Conservation (phyloP, 2,113 vertebrate genomes). For the Cyphomyrus plagiostoma region DNA sequence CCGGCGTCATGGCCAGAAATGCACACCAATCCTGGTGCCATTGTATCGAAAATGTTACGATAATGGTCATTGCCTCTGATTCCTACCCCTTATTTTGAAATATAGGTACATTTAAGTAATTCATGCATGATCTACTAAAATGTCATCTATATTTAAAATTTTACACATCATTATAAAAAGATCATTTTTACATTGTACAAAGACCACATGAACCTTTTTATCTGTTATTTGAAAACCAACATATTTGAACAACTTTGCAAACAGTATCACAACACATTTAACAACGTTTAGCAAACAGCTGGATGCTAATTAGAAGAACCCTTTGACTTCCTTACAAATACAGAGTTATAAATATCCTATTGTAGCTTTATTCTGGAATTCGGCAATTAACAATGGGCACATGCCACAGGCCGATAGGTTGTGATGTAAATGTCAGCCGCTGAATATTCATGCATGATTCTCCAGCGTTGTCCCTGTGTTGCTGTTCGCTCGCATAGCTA, state of each 20-base stretch:
- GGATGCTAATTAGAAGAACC: conserved; percentile 14
- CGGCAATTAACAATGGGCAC: conserved; percentile 10
- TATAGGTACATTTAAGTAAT: neutral
- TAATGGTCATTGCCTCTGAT: neutral
- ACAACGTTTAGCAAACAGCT: neutral
- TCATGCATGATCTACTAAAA: neutral
- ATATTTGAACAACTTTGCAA: neutral
- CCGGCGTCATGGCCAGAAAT: neutral
- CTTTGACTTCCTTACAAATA: conserved; percentile 5
- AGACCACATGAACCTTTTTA: neutral
- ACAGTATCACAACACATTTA: neutral
- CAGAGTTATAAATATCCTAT: neutral
- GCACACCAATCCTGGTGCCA: neutral
- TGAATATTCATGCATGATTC: conserved; percentile 54
- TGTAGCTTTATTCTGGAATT: conserved; percentile 8
- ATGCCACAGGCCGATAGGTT: neutral
- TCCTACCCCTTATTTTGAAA: neutral
- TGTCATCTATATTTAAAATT: neutral
- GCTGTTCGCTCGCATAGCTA: conserved; percentile 15
- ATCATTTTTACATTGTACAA: neutral
- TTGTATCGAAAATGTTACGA: neutral
- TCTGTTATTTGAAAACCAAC: neutral
- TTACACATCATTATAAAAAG: neutral
- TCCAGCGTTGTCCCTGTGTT: conserved; percentile 17
- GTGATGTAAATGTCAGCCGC: conserved; percentile 55